Base-by-base conservation (phyloP, 2,888 invertebrate species). In the Gasteruption jaculator region DNA sequence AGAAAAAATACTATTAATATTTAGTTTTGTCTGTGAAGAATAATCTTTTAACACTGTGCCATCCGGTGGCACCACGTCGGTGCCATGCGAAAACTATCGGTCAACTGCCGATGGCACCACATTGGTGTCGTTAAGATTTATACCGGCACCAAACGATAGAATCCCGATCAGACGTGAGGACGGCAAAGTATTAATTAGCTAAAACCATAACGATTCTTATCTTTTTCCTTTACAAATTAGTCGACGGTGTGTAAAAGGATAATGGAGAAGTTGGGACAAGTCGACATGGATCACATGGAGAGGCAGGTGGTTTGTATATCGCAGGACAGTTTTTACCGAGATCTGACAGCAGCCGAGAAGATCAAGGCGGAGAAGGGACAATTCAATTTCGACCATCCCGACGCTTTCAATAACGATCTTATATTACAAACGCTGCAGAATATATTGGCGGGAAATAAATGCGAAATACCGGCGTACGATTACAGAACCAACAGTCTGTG, bases 311-410 rank as follows among this genome's bases (percentile, higher is more conserved):
- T 91, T 22, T 88, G 91, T 60, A 91, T 99, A 65, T 91, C 93
- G 48, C 94, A 96, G 68, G 97, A 99, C 65, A 91, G 93, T 41
- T 99, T 99, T 74, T 99, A 99, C 73, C 81, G 91, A 39, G 86
- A 91, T 45, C 75, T 99, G 34, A 84, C 81, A 0, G 74, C 82
- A 0, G 80, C 83, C 0, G 95, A 97, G 65, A 83, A 86, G 54
- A 72, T 81, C 1, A 84, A 85, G 53, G 91, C 92, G 3, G 86
- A 87, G 45, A 83, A 85, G 38, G 97, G 97, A 19, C 84, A 88
- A 58, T 99, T 90, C 68, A 96, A 99, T 75, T 99, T 99, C 72
- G 99, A 99, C 71, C 99, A 99, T 74, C 99, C 99, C 0, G 93
- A 91, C 71, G 95, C 97, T 0, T 93, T 97, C 70, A 91, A 99